Base-by-base conservation (phyloP, 2,113 vertebrate genomes). In the Amblyornis subalaris region DNA sequence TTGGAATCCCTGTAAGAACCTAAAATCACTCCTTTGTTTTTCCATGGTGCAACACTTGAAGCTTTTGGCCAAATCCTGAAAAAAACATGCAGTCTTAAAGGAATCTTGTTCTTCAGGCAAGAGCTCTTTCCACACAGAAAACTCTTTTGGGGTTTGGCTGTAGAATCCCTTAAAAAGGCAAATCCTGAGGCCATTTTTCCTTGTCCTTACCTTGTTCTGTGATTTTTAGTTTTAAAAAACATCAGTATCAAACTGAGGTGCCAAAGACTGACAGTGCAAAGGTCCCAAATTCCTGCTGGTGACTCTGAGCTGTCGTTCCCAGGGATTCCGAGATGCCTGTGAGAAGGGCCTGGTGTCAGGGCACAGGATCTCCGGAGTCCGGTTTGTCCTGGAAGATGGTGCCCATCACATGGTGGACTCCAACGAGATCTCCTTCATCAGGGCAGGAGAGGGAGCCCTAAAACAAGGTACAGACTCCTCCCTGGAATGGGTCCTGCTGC, bases 331-430 rank as follows among this genome's bases (percentile, higher is more conserved):
- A 51, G 98, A 98, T 1, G 98, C 99, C 4, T 99, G 99, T 55
- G 98, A 99, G 96, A 99, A 98, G 44, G 99, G 99, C 1, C 97
- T 97, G 4, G 84, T 98, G 50, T 98, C 97, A 0, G 99, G 98
- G 11, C 98, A 99, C 97, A 98, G 95, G 88, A 98, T 99, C 55
- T 99, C 99, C 1, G 99, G 99, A 0, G 76, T 99, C 9, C 58
- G 98, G 7, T 99, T 99, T 26, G 40, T 99, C 54, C 92, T 99
- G 73, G 97, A 99, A 4, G 99, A 99, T 5, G 99, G 99, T 3
- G 99, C 98, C 0, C 91, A 98, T 74, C 99, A 99, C 97, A 98
- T 99, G 98, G 99, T 99, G 47, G 99, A 99, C 92, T 99, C 99
- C 12, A 99, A 99, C 12, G 99, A 99, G 90, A 96, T 99, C 64